Evolutionary conservation across 2,888 invertebrate genomes (phyloP).

Genomic region (Hartigia nigra): DNA sequence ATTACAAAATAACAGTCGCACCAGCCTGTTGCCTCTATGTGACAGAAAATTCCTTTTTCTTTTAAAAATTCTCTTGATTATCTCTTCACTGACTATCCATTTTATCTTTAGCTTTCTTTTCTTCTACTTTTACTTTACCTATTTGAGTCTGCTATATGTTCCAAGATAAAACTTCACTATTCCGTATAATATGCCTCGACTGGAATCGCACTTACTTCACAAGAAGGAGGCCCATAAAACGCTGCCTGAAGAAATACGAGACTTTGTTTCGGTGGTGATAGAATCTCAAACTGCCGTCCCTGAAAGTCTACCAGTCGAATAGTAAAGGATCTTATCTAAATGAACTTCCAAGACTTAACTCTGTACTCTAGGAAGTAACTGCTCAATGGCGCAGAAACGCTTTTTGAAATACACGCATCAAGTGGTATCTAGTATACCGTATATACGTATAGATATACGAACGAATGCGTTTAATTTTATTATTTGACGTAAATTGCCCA

Average conservation of each 20-base stretch:
- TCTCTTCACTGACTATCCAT: neutral
- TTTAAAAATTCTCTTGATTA: neutral
- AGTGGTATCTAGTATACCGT: neutral
- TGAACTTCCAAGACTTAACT: slow-evolving; percentile 44
- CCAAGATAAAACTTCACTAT: neutral
- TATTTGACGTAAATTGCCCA: neutral
- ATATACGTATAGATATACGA: neutral
- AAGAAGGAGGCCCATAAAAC: slow-evolving; percentile 6
- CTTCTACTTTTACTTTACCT: neutral
- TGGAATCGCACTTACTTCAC: neutral
- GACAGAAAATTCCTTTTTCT: neutral
- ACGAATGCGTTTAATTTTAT: neutral
- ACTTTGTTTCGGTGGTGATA: slow-evolving; percentile 46
- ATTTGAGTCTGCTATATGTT: neutral
- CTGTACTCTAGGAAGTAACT: slow-evolving; percentile 24
- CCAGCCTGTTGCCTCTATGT: neutral
- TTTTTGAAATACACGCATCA: neutral
- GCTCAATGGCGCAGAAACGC: neutral
- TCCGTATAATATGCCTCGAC: neutral
- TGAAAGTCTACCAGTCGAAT: slow-evolving; percentile 33
- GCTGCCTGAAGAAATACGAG: slow-evolving; percentile 34
- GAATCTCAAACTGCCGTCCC: slow-evolving; percentile 37
- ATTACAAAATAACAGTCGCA: neutral
- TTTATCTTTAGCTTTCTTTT: neutral
- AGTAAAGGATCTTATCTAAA: slow-evolving; percentile 52